Conservation (phyloP, 2,113 vertebrate genomes). For the Turdus rufiventris region DNA sequence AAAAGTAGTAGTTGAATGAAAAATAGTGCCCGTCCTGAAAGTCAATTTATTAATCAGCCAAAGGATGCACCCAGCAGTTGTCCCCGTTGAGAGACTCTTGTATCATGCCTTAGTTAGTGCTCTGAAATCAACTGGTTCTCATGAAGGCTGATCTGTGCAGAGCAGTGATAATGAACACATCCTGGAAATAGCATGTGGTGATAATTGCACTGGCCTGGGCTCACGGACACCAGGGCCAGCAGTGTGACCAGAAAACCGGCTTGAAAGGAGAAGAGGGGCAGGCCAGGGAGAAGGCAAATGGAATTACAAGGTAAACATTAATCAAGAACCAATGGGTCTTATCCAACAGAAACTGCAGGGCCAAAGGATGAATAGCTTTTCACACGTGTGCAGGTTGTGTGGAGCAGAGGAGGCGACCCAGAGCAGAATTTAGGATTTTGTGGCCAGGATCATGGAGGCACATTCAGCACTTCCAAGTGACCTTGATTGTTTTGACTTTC, state of each 20-base stretch:
- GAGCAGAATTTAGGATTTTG: background rate
- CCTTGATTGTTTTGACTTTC: background rate
- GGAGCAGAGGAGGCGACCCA: background rate
- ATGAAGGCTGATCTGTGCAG: background rate
- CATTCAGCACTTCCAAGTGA: background rate
- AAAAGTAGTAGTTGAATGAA: background rate
- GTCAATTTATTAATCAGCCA: background rate
- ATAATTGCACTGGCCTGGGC: background rate
- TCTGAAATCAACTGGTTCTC: constrained; percentile 18
- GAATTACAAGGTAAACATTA: background rate
- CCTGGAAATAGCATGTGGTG: background rate
- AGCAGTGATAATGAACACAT: constrained; percentile 5
- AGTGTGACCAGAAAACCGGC: background rate
- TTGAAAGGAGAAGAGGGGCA: background rate
- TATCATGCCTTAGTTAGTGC: background rate
- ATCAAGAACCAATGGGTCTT: background rate
- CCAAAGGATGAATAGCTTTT: background rate
- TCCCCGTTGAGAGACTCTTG: background rate
- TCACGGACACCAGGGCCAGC: background rate
- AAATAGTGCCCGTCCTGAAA: background rate
- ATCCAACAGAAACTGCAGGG: background rate
- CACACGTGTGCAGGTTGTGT: accelerated
- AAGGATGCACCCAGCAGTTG: background rate
- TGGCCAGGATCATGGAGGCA: background rate
- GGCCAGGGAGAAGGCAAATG: background rate